Base-by-base conservation (phyloP, 2,797 vertebrate species). In the Sebastiscus albofasciatus region DNA sequence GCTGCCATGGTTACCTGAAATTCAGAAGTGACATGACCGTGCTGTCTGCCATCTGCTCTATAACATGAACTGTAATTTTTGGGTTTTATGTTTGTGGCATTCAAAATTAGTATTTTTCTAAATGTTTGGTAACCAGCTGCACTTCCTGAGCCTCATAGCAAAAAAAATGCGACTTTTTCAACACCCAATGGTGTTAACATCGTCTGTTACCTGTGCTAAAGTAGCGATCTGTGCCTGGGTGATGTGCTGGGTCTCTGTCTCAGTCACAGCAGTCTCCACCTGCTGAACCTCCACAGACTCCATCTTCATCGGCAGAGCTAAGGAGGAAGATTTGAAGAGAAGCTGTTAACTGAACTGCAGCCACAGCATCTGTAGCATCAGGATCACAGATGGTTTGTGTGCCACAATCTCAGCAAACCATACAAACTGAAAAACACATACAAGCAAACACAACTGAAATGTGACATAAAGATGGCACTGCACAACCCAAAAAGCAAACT, bases 241-340 rank as follows among this genome's bases (percentile, higher is more conserved):
- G 93, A 99, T 97, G 93, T 98, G 98, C 91, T 98, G 97, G 92
- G 82, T 96, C 89, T 98, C 97, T 72, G 96, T 94, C 93, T 99
- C 97, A 89, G 96, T 96, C 94, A 97, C 96, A 93, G 97, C 97
- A 94, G 96, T 94, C 91, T 99, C 97, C 89, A 93, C 96, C 96
- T 98, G 97, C 95, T 98, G 97, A 94, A 93, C 96, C 95, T 99
- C 98, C 90, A 94, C 96, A 94, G 97, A 97, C 96, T 98, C 98
- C 98, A 99, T 99, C 96, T 97, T 97, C 97, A 98, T 97, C 94
- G 96, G 97, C 95, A 96, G 91, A 96, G 95, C 97, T 98, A 93
- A 80, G 94, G 67, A 95, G 2, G 16, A n/a, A 80, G 52, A 81
- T 39, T 12, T 16, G 8, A 60, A 54, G 49, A 77, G 22, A 64